Evolutionary conservation across 2,113 vertebrate species (phyloP).

Genomic region (Phrynocephalus versicolor): DNA sequence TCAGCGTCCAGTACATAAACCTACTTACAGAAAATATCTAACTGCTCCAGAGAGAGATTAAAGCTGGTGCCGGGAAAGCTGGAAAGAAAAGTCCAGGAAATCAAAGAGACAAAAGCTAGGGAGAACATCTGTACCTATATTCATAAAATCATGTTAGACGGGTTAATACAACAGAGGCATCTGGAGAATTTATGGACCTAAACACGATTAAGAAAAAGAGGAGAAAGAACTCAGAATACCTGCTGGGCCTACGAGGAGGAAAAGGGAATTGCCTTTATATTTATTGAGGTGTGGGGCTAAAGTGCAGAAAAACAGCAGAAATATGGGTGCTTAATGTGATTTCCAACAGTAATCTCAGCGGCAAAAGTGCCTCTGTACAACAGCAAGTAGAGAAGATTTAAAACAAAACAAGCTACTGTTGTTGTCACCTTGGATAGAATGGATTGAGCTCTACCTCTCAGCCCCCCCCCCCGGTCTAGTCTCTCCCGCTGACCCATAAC

Average conservation of each 20-base stretch:
- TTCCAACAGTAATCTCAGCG: constrained; percentile 4
- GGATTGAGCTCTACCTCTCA: too few species aligned
- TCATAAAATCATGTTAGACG: constrained; percentile 26
- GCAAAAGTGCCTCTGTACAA: neutral
- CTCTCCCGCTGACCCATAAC: neutral
- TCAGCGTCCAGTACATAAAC: constrained; percentile 29
- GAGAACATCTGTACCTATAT: constrained; percentile 38
- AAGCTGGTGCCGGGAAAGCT: neutral
- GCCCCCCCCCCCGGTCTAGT: neutral
- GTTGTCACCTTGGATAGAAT: neutral
- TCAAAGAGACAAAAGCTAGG: constrained; percentile 40
- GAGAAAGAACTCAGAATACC: constrained; percentile 14
- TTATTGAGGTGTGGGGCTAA: constrained; percentile 14
- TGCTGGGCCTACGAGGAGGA: constrained; percentile 2
- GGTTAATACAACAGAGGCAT: constrained; percentile 38
- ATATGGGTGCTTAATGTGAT: constrained; percentile 5
- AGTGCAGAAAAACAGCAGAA: neutral
- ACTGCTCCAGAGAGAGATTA: constrained; percentile 45
- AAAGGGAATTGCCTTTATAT: constrained; percentile 22
- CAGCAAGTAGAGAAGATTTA: neutral
- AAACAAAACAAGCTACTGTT: constrained; percentile 3
- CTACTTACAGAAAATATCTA: constrained; percentile 55
- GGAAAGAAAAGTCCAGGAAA: constrained; percentile 29
- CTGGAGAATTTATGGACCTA: constrained; percentile 23
- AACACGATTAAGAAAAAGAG: constrained; percentile 21